A percentile compares a stretch with the other conserved stretches of the same genome.
phyloP scores from a whole-genome alignment of 64 coral and sea anemone species.

The Acropora tenuis region DNA sequence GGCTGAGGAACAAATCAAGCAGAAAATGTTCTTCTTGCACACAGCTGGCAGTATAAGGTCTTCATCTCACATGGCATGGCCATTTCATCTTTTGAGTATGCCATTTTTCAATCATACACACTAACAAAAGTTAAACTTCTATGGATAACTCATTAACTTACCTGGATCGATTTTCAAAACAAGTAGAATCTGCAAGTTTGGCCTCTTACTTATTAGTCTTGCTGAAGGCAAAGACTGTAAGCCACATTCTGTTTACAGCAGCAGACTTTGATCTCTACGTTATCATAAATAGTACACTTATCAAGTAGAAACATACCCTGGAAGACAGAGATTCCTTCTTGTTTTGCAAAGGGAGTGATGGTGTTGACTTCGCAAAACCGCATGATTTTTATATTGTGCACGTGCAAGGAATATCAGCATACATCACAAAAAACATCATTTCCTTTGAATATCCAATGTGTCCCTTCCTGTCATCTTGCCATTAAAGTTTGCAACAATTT shows the following conservation, averaged over 20 bases:
- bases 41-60: slow-evolving; percentile 3
- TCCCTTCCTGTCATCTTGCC: slow-evolving; percentile 5
- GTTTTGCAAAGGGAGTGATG: slow-evolving; percentile 6
- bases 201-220: slow-evolving; percentile 15
- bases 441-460: slow-evolving; percentile 8
- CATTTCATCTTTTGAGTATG: slow-evolving; percentile 3
- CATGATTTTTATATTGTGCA: slow-evolving; percentile 12
- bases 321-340: slow-evolving; percentile 1
- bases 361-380: slow-evolving; percentile 7
- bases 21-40: slow-evolving; percentile 15
- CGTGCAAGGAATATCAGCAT: not conserved
- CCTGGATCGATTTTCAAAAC: slow-evolving; percentile 7
- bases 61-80: not conserved
- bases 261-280: slow-evolving; percentile 6
- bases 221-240: slow-evolving; percentile 7
- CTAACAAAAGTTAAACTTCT: slow-evolving; percentile 9
- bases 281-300: slow-evolving; percentile 16
- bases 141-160: slow-evolving; percentile 8
- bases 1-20: slow-evolving; percentile 4
- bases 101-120: slow-evolving; percentile 16
- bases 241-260: slow-evolving; percentile 14
- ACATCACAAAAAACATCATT: slow-evolving; percentile 12
- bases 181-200: slow-evolving; percentile 8
- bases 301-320: slow-evolving; percentile 11
- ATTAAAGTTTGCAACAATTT: slow-evolving; percentile 12